phyloP scores from a whole-genome alignment of 2,888 invertebrate species.

The Odiellus spinosus region DNA sequence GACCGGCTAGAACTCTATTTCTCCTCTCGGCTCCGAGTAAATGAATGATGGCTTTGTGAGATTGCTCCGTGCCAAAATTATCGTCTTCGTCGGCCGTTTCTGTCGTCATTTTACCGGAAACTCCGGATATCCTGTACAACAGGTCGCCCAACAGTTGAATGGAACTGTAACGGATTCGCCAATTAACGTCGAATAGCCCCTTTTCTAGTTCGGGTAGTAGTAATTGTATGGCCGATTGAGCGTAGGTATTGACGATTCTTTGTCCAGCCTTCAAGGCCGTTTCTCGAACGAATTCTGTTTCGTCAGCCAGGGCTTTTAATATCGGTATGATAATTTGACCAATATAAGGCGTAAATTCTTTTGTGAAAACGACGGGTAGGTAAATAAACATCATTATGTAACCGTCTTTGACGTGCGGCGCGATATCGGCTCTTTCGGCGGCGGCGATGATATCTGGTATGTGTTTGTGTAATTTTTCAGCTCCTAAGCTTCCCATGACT shows the following conservation, averaged over 20 bases:
- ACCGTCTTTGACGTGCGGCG: slow-evolving; percentile 95
- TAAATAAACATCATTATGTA: slow-evolving; percentile 99
- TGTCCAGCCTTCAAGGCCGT: slow-evolving; percentile 94
- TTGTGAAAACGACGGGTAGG: slow-evolving; percentile 91
- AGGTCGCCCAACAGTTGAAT: slow-evolving; percentile 91
- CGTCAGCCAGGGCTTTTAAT: slow-evolving; percentile 83
- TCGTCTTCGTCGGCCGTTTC: slow-evolving; percentile 97
- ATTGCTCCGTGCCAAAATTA: slow-evolving; percentile 95
- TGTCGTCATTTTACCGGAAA: slow-evolving; percentile 97
- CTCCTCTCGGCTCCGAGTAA: slow-evolving; percentile 75
- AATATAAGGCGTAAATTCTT: slow-evolving; percentile 87
- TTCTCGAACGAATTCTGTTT: slow-evolving; percentile 95
- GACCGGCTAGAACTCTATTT: slow-evolving; percentile 78
- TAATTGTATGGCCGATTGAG: slow-evolving; percentile 81
- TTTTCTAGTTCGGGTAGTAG: slow-evolving; percentile 82
- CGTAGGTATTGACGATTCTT: slow-evolving; percentile 87
- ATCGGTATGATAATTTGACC: slow-evolving; percentile 95
- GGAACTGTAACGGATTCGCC: slow-evolving; percentile 84
- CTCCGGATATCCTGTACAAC: slow-evolving; percentile 88
- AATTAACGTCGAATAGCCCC: slow-evolving; percentile 94
- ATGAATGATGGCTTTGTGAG: slow-evolving; percentile 69
- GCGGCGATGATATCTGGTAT: slow-evolving; percentile 96
- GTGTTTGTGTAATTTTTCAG: slow-evolving; percentile 80
- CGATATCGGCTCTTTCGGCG: slow-evolving; percentile 78
- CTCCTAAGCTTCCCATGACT: slow-evolving; percentile 89